Percentiles rank a stretch among this genome's conserved stretches.
These are phyloP conservation scores for Umimayanthus chanpuru DNA, from an alignment of 92 coral and sea anemone species.

Conservation along the genomic window DNA sequence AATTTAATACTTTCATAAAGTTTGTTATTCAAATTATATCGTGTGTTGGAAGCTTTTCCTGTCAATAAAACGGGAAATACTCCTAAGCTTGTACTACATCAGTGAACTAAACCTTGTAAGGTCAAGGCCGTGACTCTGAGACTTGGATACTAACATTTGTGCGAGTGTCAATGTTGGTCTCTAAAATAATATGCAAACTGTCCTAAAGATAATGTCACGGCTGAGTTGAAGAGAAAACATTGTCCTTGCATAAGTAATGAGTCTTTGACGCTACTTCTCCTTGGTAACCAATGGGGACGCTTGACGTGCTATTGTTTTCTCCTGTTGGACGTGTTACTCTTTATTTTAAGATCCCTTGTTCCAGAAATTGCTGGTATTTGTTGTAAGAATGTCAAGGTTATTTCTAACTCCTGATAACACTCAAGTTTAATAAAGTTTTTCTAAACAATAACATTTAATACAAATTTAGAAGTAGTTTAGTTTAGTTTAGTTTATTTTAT, in stretches of 20 bases:
- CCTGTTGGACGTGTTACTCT: background rate
- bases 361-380: background rate
- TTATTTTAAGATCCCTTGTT: background rate
- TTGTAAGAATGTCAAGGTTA: background rate
- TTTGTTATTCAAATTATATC: conserved; percentile 9
- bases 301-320: background rate
- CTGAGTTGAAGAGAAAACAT: background rate
- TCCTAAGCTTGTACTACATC: background rate
- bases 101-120: background rate
- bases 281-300: background rate
- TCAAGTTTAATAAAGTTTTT: too few relatives aligned
- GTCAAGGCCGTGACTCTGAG: background rate
- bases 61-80: background rate
- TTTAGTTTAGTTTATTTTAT: too few relatives aligned
- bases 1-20: background rate
- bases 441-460: too few relatives aligned
- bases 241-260: conserved; percentile 12
- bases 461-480: too few relatives aligned
- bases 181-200: background rate
- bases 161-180: background rate
- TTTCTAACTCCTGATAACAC: background rate
- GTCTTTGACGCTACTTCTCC: background rate
- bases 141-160: background rate
- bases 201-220: background rate
- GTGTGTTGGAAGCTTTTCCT: background rate